These are phyloP conservation scores for Idris sp. DNA, from an alignment of 1,140 invertebrate genomes.

Conservation along the genomic window DNA sequence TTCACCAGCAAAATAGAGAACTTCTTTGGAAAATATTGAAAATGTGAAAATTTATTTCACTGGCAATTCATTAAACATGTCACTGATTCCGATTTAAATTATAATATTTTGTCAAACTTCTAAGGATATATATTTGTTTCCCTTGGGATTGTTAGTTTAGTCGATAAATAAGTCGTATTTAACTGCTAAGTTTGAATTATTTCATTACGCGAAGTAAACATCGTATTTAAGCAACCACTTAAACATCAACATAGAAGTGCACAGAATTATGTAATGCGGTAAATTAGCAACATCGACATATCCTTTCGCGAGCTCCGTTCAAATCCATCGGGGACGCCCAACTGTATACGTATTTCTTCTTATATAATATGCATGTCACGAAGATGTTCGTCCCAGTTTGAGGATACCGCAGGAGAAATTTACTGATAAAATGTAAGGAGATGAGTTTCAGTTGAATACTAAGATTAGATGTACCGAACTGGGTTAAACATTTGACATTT, in stretches of 20 bases:
- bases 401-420: conserved; percentile 36
- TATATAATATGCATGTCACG: conserved; percentile 62
- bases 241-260: conserved; percentile 28
- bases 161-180: conserved; percentile 21
- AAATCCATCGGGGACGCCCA: conserved; percentile 27
- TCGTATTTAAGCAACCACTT: conserved; percentile 44
- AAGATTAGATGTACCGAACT: conserved; percentile 55
- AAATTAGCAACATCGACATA: conserved; percentile 52
- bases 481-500: conserved; percentile 56
- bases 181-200: conserved; percentile 21
- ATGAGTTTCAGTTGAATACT: conserved; percentile 60
- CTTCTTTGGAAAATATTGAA: too few species aligned
- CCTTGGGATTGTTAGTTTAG: too few species aligned
- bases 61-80: too few species aligned
- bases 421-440: conserved; percentile 50
- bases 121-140: too few species aligned
- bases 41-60: too few species aligned
- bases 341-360: conserved; percentile 44
- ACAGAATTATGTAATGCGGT: conserved; percentile 49
- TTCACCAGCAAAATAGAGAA: too few species aligned
- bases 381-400: conserved; percentile 55
- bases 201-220: conserved; percentile 21
- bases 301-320: conserved; percentile 21
- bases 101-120: too few species aligned
- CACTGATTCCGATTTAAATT: too few species aligned